A percentile compares a stretch with the other conserved stretches of the same genome.
Evolutionary conservation across 2,888 invertebrate species (phyloP).

Genomic region (Cepaea hortensis): DNA sequence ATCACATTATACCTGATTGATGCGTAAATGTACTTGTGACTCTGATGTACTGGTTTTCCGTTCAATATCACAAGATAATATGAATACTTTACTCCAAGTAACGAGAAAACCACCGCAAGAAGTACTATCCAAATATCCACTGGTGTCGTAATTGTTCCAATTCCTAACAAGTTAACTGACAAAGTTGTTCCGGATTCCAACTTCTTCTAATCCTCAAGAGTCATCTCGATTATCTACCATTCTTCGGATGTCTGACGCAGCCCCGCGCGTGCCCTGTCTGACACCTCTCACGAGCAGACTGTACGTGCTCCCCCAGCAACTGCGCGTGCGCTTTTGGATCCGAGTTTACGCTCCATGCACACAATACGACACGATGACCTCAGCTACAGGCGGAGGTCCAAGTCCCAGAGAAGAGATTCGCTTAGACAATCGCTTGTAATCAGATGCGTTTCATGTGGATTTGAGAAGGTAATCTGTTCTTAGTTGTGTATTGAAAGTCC

Average conservation of each 20-base stretch:
- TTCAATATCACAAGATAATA: too few relatives aligned
- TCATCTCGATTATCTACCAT: neutral
- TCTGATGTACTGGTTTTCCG: too few relatives aligned
- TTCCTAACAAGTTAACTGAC: neutral
- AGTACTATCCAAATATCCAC: neutral
- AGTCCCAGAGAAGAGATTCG: too few relatives aligned
- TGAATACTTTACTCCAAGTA: too few relatives aligned
- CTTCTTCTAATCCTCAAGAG: neutral
- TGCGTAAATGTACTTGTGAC: too few relatives aligned
- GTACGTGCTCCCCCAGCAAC: neutral
- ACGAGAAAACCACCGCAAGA: neutral
- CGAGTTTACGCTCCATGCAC: neutral
- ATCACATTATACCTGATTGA: too few relatives aligned
- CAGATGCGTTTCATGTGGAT: too few relatives aligned
- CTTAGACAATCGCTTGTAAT: too few relatives aligned
- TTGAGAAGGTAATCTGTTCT: too few relatives aligned
- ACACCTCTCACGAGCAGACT: neutral
- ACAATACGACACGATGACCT: neutral
- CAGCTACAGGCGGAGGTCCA: conserved; percentile 8
- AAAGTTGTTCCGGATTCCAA: neutral
- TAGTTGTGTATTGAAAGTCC: too few relatives aligned
- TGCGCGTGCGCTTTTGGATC: neutral
- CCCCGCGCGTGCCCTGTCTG: conserved; percentile 1
- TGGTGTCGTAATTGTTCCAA: neutral
- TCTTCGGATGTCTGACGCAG: neutral